These are phyloP conservation scores for Tetropium fuscum DNA, from an alignment of 2,888 invertebrate genomes.

Conservation along the genomic window DNA sequence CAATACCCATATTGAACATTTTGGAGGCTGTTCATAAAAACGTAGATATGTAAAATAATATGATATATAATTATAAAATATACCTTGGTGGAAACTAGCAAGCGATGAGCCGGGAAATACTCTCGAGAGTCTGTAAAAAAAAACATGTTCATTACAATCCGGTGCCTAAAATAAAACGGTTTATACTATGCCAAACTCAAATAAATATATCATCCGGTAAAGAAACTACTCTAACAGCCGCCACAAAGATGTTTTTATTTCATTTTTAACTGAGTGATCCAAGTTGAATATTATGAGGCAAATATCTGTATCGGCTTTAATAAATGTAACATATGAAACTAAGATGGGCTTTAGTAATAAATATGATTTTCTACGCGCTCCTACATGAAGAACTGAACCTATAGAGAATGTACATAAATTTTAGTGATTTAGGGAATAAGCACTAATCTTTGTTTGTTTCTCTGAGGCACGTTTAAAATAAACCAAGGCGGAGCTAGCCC, in stretches of 20 bases:
- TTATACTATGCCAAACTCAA: constrained; percentile 46
- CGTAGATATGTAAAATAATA: constrained; percentile 19
- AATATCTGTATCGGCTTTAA: not conserved
- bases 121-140: constrained; percentile 81
- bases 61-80: too few relatives aligned
- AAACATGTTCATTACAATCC: constrained; percentile 52
- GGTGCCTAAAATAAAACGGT: constrained; percentile 39
- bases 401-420: constrained; percentile 42
- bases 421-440: constrained; percentile 36
- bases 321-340: not conserved
- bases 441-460: constrained; percentile 46
- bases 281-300: not conserved
- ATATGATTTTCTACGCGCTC: too few relatives aligned
- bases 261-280: constrained; percentile 8
- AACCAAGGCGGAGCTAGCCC: constrained; percentile 36
- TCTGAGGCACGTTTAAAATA: constrained; percentile 48
- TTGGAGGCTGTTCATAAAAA: constrained; percentile 13
- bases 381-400: constrained; percentile 23
- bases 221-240: constrained; percentile 16
- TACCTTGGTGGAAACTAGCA: constrained; percentile 84
- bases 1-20: too few relatives aligned
- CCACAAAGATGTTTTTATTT: constrained; percentile 11
- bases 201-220: constrained; percentile 54
- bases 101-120: constrained; percentile 84
- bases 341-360: constrained; percentile 1